Base-by-base conservation (phyloP, 2,797 vertebrate genomes). In the Hippocampus kuda region DNA sequence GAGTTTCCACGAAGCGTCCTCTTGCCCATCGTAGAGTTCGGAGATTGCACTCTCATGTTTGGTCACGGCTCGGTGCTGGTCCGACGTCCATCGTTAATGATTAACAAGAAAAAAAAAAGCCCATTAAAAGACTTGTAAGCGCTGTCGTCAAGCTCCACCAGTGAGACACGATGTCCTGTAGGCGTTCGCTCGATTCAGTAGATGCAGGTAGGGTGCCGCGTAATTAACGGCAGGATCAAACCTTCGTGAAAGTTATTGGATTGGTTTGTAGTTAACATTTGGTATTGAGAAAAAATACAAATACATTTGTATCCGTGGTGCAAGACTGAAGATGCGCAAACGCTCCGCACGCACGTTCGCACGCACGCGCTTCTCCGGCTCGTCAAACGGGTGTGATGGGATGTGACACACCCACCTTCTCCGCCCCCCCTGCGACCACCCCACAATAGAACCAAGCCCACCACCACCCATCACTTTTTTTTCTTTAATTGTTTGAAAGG, bases 11-110 rank as follows among this genome's bases (percentile, higher is more conserved):
- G 62, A 74, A 70, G 7, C 77, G 44, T 77, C 77, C 63, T 77
- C 68, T 77, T 75, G 80, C 78, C 84, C 86, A 85, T 84, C 57
- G 81, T 59, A 49, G 71, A 41, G 66, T 78, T 24, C 64, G 87
- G 79, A 83, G 83, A 74, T 81, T 82, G 83, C 72, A 79, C 38
- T 68, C 51, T 84, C 78, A 84, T 79, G 85, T 84, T 42, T 84
- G 81, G 65, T 71, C 54, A 75, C 81, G 59, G 76, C 76, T 65
- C 73, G 60, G 81, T 84, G 80, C 82, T 42, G 2, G 76, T 13
- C 60, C 79, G 62, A 15, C 54, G 77, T 72, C 69, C 68, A 64
- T 70, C 67, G 83, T 81, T 84, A 83, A 85, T 86, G 81, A 30
- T 18, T 20, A 49, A 49, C 20, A 49, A 18, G 15, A 48, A 48